phyloP scores from a whole-genome alignment of 1,140 invertebrate species.

The Brachionus asplanchnoidis region DNA sequence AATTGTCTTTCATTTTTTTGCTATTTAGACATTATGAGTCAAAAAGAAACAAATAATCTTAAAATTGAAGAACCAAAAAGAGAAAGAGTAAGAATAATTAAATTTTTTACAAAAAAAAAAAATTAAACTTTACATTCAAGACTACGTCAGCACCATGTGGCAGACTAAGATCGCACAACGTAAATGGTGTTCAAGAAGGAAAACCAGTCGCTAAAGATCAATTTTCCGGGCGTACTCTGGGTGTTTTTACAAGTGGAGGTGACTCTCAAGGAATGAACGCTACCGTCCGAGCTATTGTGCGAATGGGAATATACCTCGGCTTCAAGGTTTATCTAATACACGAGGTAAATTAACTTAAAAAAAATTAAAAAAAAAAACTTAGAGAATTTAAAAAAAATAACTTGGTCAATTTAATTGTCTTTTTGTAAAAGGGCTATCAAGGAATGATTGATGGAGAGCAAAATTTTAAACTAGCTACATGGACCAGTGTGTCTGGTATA shows the following conservation, averaged over 20 bases:
- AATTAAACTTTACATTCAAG: not conserved
- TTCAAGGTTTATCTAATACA: slow-evolving; percentile 94
- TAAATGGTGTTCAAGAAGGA: slow-evolving; percentile 22
- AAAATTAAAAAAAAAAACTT: too few relatives aligned
- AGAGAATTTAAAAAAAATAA: slow-evolving; percentile 40
- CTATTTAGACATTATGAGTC: not conserved
- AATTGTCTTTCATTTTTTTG: not conserved
- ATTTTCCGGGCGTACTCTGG: not conserved
- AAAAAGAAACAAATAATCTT: not conserved
- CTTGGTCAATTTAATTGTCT: not conserved
- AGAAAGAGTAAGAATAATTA: not conserved
- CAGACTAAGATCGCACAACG: not conserved
- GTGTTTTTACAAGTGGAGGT: slow-evolving; percentile 26
- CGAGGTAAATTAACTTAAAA: too few relatives aligned
- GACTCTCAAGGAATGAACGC: slow-evolving; percentile 75
- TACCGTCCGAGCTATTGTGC: slow-evolving; percentile 89
- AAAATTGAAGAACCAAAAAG: not conserved
- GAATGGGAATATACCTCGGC: slow-evolving; percentile 93
- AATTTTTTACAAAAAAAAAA: not conserved
- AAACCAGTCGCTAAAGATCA: slow-evolving; percentile 27
- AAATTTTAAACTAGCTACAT: slow-evolving; percentile 87
- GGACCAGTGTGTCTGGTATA: slow-evolving; percentile 96
- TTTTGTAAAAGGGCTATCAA: slow-evolving; percentile 72
- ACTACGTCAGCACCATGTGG: not conserved
- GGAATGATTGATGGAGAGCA: slow-evolving; percentile 85